Conservation (phyloP, 1,140 invertebrate species). For the Cryptotermes secundus region DNA sequence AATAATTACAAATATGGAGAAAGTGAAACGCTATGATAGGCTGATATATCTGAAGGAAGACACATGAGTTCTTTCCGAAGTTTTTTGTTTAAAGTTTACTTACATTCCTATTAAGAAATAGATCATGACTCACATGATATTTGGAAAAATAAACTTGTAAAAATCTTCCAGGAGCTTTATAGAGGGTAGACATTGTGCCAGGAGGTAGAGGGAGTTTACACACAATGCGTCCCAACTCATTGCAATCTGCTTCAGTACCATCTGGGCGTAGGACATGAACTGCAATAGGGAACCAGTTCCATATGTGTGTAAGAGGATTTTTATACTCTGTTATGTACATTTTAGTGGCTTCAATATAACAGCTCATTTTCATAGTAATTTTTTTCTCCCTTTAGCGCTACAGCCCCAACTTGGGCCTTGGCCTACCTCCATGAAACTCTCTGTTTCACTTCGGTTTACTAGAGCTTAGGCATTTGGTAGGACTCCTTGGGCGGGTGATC, state of each 20-base stretch:
- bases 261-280: slow-evolving; percentile 73
- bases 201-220: slow-evolving; percentile 86
- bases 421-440: no score
- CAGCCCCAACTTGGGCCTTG: no score
- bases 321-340: no score
- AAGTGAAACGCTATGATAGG: background rate
- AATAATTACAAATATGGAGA: no score
- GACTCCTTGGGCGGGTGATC: no score
- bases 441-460: no score
- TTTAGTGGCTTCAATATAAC: no score
- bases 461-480: no score
- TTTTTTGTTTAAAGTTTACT: slow-evolving; percentile 23
- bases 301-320: no score
- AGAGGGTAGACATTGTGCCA: slow-evolving; percentile 80
- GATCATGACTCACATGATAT: slow-evolving; percentile 64
- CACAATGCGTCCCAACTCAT: slow-evolving; percentile 81
- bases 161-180: slow-evolving; percentile 78
- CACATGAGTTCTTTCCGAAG: slow-evolving; percentile 7
- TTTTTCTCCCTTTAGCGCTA: no score
- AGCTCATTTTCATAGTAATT: no score
- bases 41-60: background rate
- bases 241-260: slow-evolving; percentile 60
- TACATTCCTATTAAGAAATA: slow-evolving; percentile 24
- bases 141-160: slow-evolving; percentile 76
- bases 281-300: slow-evolving; percentile 46